Evolutionary conservation across 1,140 invertebrate genomes (phyloP), one percentile per base, ranked within the genome.

Genomic region (Lethocerus indicus): DNA sequence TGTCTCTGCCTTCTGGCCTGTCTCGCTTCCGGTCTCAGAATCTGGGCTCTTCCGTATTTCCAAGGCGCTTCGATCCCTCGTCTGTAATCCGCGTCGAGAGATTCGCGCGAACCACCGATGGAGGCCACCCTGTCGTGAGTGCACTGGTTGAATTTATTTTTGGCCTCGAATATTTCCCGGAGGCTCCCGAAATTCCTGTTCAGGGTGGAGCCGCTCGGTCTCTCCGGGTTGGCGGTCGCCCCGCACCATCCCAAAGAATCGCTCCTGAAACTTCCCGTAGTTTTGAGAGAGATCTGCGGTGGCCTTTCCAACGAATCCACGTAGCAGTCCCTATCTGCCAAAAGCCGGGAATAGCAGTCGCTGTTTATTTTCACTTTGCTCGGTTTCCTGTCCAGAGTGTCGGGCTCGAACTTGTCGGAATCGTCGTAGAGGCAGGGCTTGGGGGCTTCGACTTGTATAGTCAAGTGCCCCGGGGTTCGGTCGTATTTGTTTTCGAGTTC

Each of bases 351-450:
- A 56, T 43, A 67, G 56, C 57, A 69, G 59, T 68, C 27, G 9
- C 35, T 13, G 36, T 51, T 46, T 21, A 68, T 63, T 52, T 71
- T 72, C 3, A 74, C 59, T 58, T 79, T 83, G 55, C 70, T 74
- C 32, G 81, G 78, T 60, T 86, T 85, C n/a, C 84, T 66, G 58
- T 87, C 84, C 23, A 87, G 63, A 0, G 85, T 88, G 56, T 88
- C 85, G 0, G 83, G 83, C 60, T 88, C 84, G 58, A 85, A 87
- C 47, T 71, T 71, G 53, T 87, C 83, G 2, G 77, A 79, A 52
- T 81, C 79, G 45, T 56, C 54, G 1, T 78, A 73, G 51, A 81
- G 79, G 59, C 79, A 76, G 57, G 76, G 71, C 1, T 78, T 71
- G 1, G 76, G 73, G 60, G 82, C 81, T 61, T 80, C 77, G 1